Conservation (phyloP, 2,888 invertebrate species). For the Lampropteryx suffumata region DNA sequence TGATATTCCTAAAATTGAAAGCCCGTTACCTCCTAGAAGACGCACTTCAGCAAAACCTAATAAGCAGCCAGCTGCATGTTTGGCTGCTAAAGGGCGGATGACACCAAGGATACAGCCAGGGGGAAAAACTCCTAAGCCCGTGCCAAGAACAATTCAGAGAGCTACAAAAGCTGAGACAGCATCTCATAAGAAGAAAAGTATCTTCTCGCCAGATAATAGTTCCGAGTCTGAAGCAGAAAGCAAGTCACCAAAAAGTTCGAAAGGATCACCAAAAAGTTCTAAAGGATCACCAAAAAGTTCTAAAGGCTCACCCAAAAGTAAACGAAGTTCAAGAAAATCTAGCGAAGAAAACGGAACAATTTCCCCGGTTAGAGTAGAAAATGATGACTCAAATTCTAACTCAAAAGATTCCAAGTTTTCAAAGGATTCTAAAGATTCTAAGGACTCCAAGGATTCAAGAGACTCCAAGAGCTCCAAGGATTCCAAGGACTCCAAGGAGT, state of each 20-base stretch:
- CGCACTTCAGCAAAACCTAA: conserved; percentile 83
- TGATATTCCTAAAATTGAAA: conserved; percentile 66
- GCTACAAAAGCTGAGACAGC: conserved; percentile 51
- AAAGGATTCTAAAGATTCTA: conserved; percentile 46
- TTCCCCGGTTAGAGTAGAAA: conserved; percentile 49
- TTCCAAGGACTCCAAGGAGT: conserved; percentile 24
- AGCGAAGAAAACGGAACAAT: conserved; percentile 64
- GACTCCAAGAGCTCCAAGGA: conserved; percentile 26
- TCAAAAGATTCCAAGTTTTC: conserved; percentile 32
- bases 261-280: conserved; percentile 46
- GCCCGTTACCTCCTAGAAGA: conserved; percentile 71
- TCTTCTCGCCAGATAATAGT: conserved; percentile 91
- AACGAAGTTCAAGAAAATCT: conserved; percentile 63
- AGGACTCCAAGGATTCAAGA: conserved; percentile 28
- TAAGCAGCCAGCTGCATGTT: conserved; percentile 76
- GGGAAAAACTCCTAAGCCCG: conserved; percentile 69
- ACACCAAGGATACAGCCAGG: conserved; percentile 56
- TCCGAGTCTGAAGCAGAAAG: conserved; percentile 73
- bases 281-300: conserved; percentile 45
- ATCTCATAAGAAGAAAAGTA: conserved; percentile 87
- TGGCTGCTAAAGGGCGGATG: conserved; percentile 77
- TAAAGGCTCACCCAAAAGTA: conserved; percentile 48
- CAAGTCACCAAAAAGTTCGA: conserved; percentile 47
- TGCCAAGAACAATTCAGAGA: conserved; percentile 68
- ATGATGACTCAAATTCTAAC: conserved; percentile 60